phyloP scores from a whole-genome alignment of 2,113 vertebrate genomes.

The Poeciliopsis occidentalis region DNA sequence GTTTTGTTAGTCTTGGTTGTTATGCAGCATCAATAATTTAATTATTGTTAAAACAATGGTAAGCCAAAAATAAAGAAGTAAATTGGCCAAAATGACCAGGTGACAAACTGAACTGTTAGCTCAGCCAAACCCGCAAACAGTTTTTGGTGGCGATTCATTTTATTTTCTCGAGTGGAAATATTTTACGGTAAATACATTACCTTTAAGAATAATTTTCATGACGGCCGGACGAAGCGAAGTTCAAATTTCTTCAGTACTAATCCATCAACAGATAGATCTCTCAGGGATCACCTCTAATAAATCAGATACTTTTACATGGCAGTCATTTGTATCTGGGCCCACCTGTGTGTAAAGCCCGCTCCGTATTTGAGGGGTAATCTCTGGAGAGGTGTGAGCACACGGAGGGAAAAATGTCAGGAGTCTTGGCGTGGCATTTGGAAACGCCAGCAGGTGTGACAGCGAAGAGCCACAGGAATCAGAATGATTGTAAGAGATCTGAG shows the following conservation, averaged over 20 bases:
- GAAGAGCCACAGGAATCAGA: background rate
- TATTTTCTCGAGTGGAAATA: too few relatives aligned
- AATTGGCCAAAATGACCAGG: too few relatives aligned
- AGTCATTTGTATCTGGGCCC: background rate
- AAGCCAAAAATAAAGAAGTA: too few relatives aligned
- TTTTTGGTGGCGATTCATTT: too few relatives aligned
- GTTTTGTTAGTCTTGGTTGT: background rate
- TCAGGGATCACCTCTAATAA: background rate
- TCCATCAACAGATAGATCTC: background rate
- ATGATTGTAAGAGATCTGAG: background rate
- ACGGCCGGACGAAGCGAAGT: too few relatives aligned
- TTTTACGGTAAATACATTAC: too few relatives aligned
- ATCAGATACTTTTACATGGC: background rate
- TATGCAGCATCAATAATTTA: background rate
- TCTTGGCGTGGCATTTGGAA: background rate
- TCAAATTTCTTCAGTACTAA: background rate
- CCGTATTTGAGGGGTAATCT: background rate
- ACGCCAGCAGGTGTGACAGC: background rate
- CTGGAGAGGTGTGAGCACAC: background rate
- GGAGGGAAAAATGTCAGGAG: background rate
- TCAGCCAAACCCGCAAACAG: too few relatives aligned
- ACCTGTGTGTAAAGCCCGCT: background rate
- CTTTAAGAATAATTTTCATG: too few relatives aligned
- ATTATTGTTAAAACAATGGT: too few relatives aligned
- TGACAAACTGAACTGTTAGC: too few relatives aligned